Evolutionary conservation across 2,113 vertebrate species (phyloP).

Genomic region (Leptocoma aspasia): DNA sequence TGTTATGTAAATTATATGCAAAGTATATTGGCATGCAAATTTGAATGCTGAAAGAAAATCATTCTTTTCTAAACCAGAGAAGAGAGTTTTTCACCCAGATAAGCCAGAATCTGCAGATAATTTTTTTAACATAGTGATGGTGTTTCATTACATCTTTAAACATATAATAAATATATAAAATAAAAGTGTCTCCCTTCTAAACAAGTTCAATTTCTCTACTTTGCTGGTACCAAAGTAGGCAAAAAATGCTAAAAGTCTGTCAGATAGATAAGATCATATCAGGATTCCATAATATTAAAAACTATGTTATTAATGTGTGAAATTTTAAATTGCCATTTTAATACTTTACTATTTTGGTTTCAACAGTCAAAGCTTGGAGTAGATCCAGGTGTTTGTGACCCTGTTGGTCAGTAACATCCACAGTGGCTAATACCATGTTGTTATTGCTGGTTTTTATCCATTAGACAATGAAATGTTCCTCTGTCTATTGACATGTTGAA

Average conservation of each 20-base stretch:
- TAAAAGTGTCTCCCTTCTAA: not conserved
- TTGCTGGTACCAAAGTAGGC: not conserved
- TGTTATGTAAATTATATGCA: slow-evolving; percentile 57
- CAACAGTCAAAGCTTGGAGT: not conserved
- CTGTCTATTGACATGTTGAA: not conserved
- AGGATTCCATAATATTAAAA: not conserved
- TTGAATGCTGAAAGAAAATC: slow-evolving; percentile 43
- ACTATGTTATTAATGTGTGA: not conserved
- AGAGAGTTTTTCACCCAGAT: not conserved
- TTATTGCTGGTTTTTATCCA: not conserved
- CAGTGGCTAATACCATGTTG: not conserved
- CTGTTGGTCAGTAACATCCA: not conserved
- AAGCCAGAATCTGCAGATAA: not conserved
- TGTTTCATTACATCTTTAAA: not conserved
- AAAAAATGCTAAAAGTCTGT: not conserved
- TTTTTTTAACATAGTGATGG: not conserved
- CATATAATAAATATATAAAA: not conserved
- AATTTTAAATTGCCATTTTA: not conserved
- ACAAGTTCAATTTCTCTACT: not conserved
- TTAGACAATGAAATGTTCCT: not conserved
- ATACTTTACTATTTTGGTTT: not conserved
- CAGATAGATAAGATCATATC: not conserved
- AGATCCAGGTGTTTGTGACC: not conserved
- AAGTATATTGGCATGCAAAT: slow-evolving; percentile 53
- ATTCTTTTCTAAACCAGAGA: slow-evolving; percentile 24